phyloP scores from a whole-genome alignment of 2,797 vertebrate species.

The Pteronotus mesoamericanus region DNA sequence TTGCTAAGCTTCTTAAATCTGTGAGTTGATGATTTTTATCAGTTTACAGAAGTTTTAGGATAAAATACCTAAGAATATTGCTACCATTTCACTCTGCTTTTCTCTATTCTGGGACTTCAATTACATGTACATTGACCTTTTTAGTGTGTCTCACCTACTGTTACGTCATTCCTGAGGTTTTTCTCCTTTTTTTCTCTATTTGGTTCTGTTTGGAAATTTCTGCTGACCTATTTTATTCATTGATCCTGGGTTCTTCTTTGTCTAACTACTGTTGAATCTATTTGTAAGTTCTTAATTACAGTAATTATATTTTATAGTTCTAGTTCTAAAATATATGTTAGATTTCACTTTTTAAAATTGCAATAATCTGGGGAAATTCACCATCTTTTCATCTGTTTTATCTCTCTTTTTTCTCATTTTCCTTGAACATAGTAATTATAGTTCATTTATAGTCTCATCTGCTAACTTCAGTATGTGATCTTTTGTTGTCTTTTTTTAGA shows the following conservation, averaged over 20 bases:
- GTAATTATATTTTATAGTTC: background rate
- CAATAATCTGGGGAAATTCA: background rate
- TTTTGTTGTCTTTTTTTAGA: background rate
- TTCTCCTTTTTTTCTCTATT: background rate
- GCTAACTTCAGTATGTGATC: background rate
- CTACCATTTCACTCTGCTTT: background rate
- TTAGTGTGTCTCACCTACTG: background rate
- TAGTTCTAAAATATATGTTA: background rate
- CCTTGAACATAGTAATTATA: background rate
- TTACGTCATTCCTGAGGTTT: background rate
- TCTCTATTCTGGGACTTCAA: background rate
- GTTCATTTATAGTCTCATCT: background rate
- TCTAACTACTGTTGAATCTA: background rate
- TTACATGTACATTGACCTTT: background rate
- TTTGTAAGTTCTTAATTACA: background rate
- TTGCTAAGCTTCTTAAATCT: background rate
- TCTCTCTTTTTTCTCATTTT: background rate
- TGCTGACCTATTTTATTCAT: background rate
- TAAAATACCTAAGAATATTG: background rate
- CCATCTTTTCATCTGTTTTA: background rate
- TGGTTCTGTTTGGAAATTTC: background rate
- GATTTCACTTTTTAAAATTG: background rate
- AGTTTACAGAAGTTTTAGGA: background rate
- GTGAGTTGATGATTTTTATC: background rate
- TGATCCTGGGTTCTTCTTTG: background rate